Percentiles rank a stretch among this genome's conserved stretches.
Conservation (phyloP, 2,888 invertebrate species). For the Stratiomys singularior region DNA sequence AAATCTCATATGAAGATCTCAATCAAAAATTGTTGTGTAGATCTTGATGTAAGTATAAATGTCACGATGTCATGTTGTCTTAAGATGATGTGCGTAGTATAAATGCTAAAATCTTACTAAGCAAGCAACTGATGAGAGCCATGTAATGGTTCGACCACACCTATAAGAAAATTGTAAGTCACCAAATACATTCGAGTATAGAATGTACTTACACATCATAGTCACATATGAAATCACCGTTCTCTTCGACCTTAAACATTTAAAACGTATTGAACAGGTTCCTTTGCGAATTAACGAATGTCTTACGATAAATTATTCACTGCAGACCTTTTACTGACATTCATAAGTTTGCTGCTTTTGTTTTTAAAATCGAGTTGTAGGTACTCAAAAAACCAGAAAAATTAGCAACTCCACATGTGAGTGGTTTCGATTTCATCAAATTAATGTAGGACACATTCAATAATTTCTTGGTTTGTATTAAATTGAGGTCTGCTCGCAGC, state of each 20-base stretch:
- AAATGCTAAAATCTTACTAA: neutral
- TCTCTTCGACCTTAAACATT: slow-evolving; percentile 18
- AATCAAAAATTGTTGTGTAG: neutral
- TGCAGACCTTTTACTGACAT: no score
- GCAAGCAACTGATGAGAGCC: no score
- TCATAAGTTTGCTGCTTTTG: no score
- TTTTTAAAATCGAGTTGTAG: no score
- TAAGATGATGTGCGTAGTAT: neutral
- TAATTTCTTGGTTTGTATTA: no score
- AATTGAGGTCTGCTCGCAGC: no score
- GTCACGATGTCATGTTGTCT: neutral
- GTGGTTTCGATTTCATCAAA: neutral
- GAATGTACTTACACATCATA: neutral
- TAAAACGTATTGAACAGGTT: slow-evolving; percentile 21
- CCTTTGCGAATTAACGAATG: neutral
- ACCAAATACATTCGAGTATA: no score
- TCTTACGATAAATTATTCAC: neutral
- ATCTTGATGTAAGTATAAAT: slow-evolving; percentile 7
- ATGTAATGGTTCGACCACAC: no score
- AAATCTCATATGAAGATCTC: neutral
- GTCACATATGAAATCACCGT: slow-evolving; percentile 22
- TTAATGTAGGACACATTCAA: no score
- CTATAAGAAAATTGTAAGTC: no score
- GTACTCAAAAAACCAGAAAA: no score
- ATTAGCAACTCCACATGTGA: no score